These are phyloP conservation scores for Drosophila koepferae DNA, from an alignment of 2,888 invertebrate genomes.

Conservation along the genomic window DNA sequence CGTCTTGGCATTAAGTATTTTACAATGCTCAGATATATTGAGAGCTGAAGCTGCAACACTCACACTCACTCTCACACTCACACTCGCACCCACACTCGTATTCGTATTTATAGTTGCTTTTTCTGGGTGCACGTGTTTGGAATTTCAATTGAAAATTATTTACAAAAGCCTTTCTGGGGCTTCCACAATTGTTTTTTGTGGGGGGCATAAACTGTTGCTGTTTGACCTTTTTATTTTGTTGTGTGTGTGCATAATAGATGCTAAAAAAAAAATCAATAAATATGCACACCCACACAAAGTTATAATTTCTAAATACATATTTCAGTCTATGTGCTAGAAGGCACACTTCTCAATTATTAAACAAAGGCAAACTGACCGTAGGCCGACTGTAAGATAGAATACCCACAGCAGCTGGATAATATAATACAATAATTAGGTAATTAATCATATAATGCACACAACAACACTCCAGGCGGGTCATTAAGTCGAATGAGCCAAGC, in stretches of 20 bases:
- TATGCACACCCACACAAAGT: not conserved
- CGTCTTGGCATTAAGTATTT: constrained; percentile 37
- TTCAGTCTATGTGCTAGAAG: not conserved
- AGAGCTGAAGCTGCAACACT: not conserved
- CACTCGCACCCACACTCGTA: constrained; percentile 1
- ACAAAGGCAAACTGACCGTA: constrained; percentile 51
- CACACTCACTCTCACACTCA: not conserved
- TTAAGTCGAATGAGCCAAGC: constrained; percentile 50
- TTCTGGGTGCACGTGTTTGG: constrained; percentile 48
- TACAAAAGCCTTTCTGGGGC: constrained; percentile 32
- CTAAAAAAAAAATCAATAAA: constrained; percentile 43
- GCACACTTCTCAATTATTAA: constrained; percentile 53
- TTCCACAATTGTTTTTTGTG: constrained; percentile 34
- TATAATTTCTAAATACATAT: constrained; percentile 13
- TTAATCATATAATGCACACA: constrained; percentile 64
- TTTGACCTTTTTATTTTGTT: constrained; percentile 43
- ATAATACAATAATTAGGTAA: constrained; percentile 70
- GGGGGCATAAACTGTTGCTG: constrained; percentile 49
- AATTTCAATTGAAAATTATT: constrained; percentile 56
- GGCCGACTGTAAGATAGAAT: constrained; percentile 45
- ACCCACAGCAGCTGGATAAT: constrained; percentile 55
- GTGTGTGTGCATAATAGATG: constrained; percentile 2
- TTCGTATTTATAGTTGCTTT: constrained; percentile 45
- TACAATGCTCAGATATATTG: constrained; percentile 35
- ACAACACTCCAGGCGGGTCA: constrained; percentile 46